These are phyloP conservation scores for Hippocampus guttulatus DNA, from an alignment of 2,113 vertebrate species.

Conservation along the genomic window DNA sequence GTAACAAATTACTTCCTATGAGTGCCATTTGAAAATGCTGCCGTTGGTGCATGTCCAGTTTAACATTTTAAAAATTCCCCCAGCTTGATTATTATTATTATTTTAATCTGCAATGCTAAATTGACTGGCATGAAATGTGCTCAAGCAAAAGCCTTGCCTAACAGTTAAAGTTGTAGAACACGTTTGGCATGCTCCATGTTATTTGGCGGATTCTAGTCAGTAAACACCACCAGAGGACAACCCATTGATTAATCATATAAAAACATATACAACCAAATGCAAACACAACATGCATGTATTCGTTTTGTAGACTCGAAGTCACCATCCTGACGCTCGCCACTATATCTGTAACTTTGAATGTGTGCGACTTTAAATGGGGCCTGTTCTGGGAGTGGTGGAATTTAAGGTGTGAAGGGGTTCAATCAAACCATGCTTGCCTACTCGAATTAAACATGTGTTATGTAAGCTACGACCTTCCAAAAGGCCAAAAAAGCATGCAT, in stretches of 20 bases:
- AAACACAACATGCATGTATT: too few relatives aligned
- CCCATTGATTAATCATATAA: not conserved
- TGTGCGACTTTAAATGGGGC: not conserved
- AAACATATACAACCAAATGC: not conserved
- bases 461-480: not conserved
- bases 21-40: not conserved
- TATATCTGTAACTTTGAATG: not conserved
- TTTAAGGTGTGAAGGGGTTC: not conserved
- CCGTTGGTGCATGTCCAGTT: not conserved
- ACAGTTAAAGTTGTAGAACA: not conserved
- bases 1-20: conserved; percentile 1
- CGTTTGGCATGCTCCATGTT: too few relatives aligned
- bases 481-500: not conserved
- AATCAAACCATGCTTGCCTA: not conserved
- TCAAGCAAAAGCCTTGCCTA: not conserved
- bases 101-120: not conserved
- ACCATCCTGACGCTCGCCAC: too few relatives aligned
- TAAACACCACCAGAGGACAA: not conserved
- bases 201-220: too few relatives aligned
- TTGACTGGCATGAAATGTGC: not conserved
- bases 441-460: not conserved
- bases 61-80: not conserved
- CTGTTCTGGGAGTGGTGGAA: too few relatives aligned
- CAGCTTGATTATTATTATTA: not conserved
- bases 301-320: too few relatives aligned